Evolutionary conservation across 2,888 invertebrate species (phyloP).

Genomic region (Galerucella calmariensis): DNA sequence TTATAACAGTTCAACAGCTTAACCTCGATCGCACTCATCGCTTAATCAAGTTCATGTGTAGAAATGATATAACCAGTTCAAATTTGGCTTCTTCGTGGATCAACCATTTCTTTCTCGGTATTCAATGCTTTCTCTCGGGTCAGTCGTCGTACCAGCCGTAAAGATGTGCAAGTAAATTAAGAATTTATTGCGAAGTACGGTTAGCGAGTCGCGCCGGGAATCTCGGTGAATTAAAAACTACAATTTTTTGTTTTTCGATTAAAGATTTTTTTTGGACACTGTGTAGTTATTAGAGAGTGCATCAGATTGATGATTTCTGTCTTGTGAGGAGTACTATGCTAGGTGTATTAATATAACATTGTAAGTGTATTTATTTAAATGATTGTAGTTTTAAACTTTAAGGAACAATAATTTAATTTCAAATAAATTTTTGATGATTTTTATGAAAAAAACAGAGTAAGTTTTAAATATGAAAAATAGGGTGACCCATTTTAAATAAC

Average conservation of each 20-base stretch:
- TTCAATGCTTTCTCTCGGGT: constrained; percentile 44
- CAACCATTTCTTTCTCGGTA: constrained; percentile 46
- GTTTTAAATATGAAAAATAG: no score
- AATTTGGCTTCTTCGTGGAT: constrained; percentile 44
- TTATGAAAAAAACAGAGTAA: no score
- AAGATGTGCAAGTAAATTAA: constrained; percentile 13
- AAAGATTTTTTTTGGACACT: no score
- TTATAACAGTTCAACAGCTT: constrained; percentile 3
- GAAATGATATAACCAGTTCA: constrained; percentile 44
- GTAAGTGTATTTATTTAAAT: no score
- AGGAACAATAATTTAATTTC: no score
- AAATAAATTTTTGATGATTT: no score
- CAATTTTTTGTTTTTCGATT: background rate
- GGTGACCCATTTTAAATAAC: no score
- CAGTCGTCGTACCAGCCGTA: constrained; percentile 44
- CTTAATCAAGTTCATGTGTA: constrained; percentile 24
- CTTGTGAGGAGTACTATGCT: no score
- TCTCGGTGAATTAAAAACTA: background rate
- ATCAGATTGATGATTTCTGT: no score
- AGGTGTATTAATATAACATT: no score
- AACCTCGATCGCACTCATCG: constrained; percentile 15
- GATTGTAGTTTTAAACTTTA: no score
- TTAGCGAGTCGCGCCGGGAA: constrained; percentile 1
- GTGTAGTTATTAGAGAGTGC: no score
- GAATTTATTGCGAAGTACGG: constrained; percentile 10